These are phyloP conservation scores for Propithecus deckenii DNA, from an alignment of 2,797 vertebrate species.

Conservation along the genomic window DNA sequence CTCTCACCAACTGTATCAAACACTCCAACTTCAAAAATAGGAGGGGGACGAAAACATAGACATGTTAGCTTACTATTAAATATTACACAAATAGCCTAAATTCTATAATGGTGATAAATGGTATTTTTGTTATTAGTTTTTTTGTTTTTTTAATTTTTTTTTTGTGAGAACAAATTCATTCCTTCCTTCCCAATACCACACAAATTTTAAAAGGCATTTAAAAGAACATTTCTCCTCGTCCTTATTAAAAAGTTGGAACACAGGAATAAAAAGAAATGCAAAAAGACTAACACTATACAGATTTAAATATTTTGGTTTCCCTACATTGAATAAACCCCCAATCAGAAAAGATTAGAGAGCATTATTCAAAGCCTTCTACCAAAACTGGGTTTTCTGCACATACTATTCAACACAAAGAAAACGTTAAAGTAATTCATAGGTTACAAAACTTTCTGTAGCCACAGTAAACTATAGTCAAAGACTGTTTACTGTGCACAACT, in stretches of 20 bases:
- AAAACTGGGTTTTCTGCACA: background rate
- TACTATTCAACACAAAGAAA: background rate
- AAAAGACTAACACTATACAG: background rate
- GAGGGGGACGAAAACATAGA: background rate
- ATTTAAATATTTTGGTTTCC: background rate
- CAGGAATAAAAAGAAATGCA: background rate
- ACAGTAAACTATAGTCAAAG: background rate
- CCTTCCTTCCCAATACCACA: background rate
- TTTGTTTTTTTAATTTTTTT: too few species aligned
- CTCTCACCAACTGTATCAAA: conserved; percentile 92
- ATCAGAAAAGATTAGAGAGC: background rate
- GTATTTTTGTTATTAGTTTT: background rate
- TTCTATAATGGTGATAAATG: background rate
- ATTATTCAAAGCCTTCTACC: background rate
- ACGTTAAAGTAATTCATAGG: background rate
- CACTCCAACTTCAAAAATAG: conserved; percentile 92
- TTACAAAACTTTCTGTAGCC: background rate
- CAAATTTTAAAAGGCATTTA: background rate
- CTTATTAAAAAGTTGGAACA: background rate
- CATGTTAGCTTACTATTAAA: background rate
- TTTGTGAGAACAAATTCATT: background rate
- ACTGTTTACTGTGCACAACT: background rate
- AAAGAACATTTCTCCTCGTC: background rate
- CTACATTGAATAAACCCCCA: background rate
- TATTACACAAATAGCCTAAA: background rate